Conservation (phyloP, 2,888 invertebrate genomes). For the Eurytoma adleriae region DNA sequence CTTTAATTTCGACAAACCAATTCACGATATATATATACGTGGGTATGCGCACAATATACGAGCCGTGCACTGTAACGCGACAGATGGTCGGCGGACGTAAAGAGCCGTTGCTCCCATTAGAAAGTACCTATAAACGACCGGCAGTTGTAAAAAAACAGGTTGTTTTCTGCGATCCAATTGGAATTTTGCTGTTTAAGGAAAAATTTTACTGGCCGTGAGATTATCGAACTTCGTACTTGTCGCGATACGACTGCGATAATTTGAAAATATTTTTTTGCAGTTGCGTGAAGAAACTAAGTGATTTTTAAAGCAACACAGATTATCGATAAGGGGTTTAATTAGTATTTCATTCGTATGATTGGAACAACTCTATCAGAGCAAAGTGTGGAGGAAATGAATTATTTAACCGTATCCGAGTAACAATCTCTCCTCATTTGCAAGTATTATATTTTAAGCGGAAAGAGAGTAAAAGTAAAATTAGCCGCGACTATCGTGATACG, state of each 20-base stretch:
- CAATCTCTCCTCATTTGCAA: not conserved
- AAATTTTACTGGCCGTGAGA: not conserved
- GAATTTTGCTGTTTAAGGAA: conserved; percentile 35
- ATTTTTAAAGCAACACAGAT: no score
- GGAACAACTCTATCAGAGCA: no score
- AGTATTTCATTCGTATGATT: no score
- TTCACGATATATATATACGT: conserved; percentile 60
- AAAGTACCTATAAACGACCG: conserved; percentile 45
- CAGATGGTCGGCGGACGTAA: conserved; percentile 74
- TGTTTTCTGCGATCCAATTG: conserved; percentile 46
- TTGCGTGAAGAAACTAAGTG: no score
- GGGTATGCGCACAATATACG: not conserved
- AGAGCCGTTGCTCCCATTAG: conserved; percentile 75
- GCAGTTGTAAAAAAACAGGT: conserved; percentile 54
- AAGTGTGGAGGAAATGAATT: not conserved
- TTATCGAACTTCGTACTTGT: not conserved
- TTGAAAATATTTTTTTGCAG: no score
- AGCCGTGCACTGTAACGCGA: conserved; percentile 60
- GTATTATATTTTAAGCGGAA: conserved; percentile 6
- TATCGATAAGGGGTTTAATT: no score
- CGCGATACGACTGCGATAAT: not conserved
- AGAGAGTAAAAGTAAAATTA: not conserved
- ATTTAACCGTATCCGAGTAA: conserved; percentile 7
- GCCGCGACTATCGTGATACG: not conserved
- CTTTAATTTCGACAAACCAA: conserved; percentile 74